Conservation (phyloP, 2,797 vertebrate genomes). For the Argyrosomus regius region DNA sequence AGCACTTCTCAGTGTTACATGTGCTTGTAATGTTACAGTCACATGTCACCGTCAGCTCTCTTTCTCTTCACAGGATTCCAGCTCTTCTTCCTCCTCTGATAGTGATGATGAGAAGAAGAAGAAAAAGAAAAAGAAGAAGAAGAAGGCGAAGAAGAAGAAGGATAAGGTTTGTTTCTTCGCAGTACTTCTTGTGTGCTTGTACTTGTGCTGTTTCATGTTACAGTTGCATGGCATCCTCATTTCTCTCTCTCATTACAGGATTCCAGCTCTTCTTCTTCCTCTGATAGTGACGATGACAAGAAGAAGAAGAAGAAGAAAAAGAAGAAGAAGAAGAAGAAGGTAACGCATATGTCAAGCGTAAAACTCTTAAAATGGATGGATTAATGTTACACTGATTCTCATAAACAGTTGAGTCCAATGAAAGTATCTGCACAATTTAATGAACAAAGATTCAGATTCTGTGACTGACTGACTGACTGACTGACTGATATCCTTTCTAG, state of each 20-base stretch:
- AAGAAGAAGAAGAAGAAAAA: constrained; percentile 60
- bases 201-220: too few species aligned
- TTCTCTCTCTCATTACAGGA: constrained; percentile 21
- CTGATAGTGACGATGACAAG: constrained; percentile 60
- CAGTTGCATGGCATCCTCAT: too few species aligned
- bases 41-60: too few species aligned
- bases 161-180: constrained; percentile 21
- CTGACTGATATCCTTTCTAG: constrained; percentile 29
- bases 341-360: neutral
- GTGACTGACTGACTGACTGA: neutral
- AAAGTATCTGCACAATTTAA: neutral
- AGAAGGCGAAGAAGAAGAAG: constrained; percentile 60
- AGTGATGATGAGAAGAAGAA: constrained; percentile 63
- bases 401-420: too few species aligned
- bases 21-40: too few species aligned
- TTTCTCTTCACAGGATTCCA: neutral
- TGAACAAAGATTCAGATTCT: neutral
- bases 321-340: constrained; percentile 50
- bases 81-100: constrained; percentile 52
- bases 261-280: constrained; percentile 36
- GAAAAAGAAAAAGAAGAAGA: constrained; percentile 56
- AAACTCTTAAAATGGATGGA: neutral
- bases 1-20: too few species aligned
- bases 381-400: neutral
- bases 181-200: neutral